phyloP scores from a whole-genome alignment of 2,797 vertebrate genomes.

The Aldrovandia affinis region DNA sequence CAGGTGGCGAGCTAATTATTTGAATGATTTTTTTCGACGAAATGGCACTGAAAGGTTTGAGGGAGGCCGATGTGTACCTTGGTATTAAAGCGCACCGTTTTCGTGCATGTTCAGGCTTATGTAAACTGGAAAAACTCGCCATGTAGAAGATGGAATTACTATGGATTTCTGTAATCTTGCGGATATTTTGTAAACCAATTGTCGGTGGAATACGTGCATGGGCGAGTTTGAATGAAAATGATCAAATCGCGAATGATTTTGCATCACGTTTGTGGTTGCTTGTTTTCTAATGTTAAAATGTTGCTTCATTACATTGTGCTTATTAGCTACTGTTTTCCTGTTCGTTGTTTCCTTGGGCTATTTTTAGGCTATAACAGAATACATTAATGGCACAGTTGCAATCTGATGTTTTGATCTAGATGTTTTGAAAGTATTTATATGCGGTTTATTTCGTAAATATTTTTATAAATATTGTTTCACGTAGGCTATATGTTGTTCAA shows the following conservation, averaged over 20 bases:
- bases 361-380: neutral
- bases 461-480: neutral
- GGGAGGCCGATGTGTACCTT: neutral
- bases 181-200: neutral
- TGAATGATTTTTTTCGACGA: constrained; percentile 29
- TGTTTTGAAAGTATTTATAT: neutral
- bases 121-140: constrained; percentile 8
- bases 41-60: neutral
- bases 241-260: neutral
- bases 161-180: neutral
- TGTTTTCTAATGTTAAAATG: neutral
- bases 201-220: neutral
- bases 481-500: neutral
- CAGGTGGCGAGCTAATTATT: constrained; percentile 46
- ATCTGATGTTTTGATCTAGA: neutral
- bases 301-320: neutral
- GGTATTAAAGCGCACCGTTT: neutral
- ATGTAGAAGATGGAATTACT: neutral
- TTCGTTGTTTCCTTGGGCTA: neutral
- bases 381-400: neutral
- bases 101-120: constrained; percentile 11
- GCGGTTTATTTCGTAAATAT: neutral
- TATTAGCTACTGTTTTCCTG: neutral
- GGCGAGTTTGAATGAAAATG: neutral
- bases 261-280: neutral